Evolutionary conservation across 2,113 vertebrate species (phyloP).

Genomic region (Abramis brama): DNA sequence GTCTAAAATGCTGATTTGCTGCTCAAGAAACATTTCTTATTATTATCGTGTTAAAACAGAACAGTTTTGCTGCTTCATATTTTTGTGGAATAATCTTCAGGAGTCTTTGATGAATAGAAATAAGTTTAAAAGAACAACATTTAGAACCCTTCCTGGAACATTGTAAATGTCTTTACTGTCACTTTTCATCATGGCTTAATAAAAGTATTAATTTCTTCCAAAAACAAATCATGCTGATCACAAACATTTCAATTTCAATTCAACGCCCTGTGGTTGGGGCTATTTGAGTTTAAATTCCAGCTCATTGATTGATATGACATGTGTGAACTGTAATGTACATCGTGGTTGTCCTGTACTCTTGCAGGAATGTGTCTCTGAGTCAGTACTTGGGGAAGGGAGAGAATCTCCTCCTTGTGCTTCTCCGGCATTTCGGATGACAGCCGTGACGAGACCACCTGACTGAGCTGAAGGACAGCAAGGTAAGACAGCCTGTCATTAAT

Average conservation of each 20-base stretch:
- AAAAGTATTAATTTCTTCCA: too few relatives aligned
- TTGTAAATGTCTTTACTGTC: too few relatives aligned
- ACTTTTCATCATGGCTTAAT: too few relatives aligned
- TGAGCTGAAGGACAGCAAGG: conserved; percentile 64
- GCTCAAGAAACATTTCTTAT: too few relatives aligned
- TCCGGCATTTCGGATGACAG: conserved; percentile 73
- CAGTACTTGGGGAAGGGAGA: conserved; percentile 64
- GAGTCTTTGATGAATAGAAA: too few relatives aligned
- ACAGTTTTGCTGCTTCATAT: too few relatives aligned
- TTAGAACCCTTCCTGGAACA: too few relatives aligned
- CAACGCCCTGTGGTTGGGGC: background rate
- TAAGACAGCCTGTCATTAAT: background rate
- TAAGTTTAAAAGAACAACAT: too few relatives aligned
- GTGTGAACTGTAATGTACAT: background rate
- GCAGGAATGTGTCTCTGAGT: conserved; percentile 68
- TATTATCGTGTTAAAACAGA: too few relatives aligned
- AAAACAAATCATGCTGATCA: too few relatives aligned
- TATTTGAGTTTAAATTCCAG: background rate
- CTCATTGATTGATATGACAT: background rate
- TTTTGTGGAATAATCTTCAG: too few relatives aligned
- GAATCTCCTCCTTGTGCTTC: conserved; percentile 75
- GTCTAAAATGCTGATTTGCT: too few relatives aligned
- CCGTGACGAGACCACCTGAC: conserved; percentile 77
- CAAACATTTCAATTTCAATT: background rate
- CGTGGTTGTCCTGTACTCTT: background rate